phyloP scores from a whole-genome alignment of 2,113 vertebrate species.

The Coptodon bakossiorum region DNA sequence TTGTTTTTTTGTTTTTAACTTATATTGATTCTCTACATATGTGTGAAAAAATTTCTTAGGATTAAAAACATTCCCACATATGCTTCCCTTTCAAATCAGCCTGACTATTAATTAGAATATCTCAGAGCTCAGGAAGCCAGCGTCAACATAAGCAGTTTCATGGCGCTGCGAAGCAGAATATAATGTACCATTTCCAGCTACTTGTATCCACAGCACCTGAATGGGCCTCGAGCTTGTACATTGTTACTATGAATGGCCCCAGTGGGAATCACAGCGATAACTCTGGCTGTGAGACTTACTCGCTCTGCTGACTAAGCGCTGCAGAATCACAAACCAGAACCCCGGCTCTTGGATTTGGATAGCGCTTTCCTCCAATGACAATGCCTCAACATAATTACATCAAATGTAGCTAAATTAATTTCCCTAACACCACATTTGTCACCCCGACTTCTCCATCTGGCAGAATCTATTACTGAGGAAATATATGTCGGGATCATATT shows the following conservation, averaged over 20 bases:
- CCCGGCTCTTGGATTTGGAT: neutral
- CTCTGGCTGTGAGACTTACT: neutral
- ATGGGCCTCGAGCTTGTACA: neutral
- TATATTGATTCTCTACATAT: neutral
- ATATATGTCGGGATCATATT: conserved; percentile 26
- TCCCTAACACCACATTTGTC: conserved; percentile 34
- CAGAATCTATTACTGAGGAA: conserved; percentile 21
- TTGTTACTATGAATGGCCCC: neutral
- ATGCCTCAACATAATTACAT: conserved; percentile 23
- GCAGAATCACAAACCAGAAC: conserved; percentile 14
- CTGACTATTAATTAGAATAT: neutral
- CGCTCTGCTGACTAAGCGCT: neutral
- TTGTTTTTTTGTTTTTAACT: accelerated
- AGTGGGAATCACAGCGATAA: neutral
- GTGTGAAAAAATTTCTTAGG: neutral
- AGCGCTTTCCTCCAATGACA: conserved; percentile 2
- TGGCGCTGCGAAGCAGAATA: neutral
- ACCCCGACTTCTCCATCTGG: conserved; percentile 28
- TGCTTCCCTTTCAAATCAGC: neutral
- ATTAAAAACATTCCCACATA: neutral
- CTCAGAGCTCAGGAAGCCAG: neutral
- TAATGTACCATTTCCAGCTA: neutral
- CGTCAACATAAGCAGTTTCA: neutral
- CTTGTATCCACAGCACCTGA: neutral
- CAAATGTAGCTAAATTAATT: conserved; percentile 44